These are phyloP conservation scores for Andricus quercusramuli DNA, from an alignment of 2,888 invertebrate genomes.

Conservation along the genomic window DNA sequence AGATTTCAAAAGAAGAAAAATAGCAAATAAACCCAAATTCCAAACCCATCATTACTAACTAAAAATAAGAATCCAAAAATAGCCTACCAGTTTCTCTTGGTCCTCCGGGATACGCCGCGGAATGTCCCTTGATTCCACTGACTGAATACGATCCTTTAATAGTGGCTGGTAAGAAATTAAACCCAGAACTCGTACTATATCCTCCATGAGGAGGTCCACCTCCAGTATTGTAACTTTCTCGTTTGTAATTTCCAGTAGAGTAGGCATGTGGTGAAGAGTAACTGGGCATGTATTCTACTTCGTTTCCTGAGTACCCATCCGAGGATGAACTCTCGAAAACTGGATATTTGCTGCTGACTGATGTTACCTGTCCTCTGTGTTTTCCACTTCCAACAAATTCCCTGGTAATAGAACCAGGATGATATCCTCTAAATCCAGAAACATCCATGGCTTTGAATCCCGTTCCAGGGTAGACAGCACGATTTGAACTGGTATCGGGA, in stretches of 20 bases:
- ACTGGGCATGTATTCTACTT: slow-evolving; percentile 6
- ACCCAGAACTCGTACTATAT: neutral
- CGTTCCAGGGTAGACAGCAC: neutral
- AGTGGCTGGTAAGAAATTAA: slow-evolving; percentile 18
- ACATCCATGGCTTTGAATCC: slow-evolving; percentile 17
- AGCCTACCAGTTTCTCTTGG: neutral
- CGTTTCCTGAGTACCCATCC: slow-evolving; percentile 13
- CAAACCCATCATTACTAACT: neutral
- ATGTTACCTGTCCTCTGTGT: slow-evolving; percentile 33
- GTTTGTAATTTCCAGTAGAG: slow-evolving; percentile 21
- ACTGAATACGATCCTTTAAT: slow-evolving; percentile 3
- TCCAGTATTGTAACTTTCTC: slow-evolving; percentile 6
- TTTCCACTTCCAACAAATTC: slow-evolving; percentile 14
- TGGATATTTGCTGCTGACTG: slow-evolving; percentile 49
- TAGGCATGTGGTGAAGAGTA: slow-evolving; percentile 22
- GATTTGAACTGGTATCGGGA: slow-evolving; percentile 11
- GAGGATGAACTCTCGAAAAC: slow-evolving; percentile 3
- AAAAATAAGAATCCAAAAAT: neutral
- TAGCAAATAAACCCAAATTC: neutral
- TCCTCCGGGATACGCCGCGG: slow-evolving; percentile 9
- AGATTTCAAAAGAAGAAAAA: neutral
- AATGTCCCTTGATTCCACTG: slow-evolving; percentile 3
- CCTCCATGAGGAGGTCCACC: neutral
- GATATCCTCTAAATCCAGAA: neutral
- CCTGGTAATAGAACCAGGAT: neutral